Percentiles rank a stretch among this genome's conserved stretches.
Evolutionary conservation across 2,797 vertebrate species (phyloP).

Genomic region (Macroramphosus scolopax): DNA sequence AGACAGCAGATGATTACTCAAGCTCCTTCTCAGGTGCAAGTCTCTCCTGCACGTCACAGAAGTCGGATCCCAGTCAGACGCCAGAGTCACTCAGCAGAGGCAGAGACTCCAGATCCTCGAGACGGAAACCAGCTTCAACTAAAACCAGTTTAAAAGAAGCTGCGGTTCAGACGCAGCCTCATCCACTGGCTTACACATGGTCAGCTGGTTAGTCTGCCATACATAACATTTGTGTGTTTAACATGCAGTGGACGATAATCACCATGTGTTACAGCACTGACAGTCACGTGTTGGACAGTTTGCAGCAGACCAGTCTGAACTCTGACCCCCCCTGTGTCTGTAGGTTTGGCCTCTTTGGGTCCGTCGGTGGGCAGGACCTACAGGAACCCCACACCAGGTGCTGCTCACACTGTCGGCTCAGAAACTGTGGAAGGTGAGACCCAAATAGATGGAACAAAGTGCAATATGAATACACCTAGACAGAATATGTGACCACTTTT

Average conservation of each 20-base stretch:
- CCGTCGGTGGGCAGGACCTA: conserved; percentile 53
- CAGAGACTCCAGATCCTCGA: conserved; percentile 18
- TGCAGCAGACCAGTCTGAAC: too few species aligned
- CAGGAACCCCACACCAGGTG: conserved; percentile 67
- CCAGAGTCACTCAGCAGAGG: conserved; percentile 11
- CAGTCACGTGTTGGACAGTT: too few species aligned
- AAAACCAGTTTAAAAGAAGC: conserved; percentile 68
- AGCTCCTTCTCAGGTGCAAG: conserved; percentile 29
- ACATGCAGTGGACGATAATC: too few species aligned
- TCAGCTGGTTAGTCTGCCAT: conserved; percentile 67
- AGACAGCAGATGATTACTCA: conserved; percentile 19
- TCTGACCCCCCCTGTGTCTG: background rate
- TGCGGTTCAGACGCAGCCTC: conserved; percentile 78
- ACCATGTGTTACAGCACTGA: too few species aligned
- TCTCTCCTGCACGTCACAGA: conserved; percentile 4
- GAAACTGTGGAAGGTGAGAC: conserved; percentile 87
- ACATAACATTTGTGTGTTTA: background rate
- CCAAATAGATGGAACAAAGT: background rate
- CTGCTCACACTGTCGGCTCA: conserved; percentile 68
- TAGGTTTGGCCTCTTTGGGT: conserved; percentile 32
- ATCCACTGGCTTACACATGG: conserved; percentile 52
- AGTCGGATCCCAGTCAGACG: conserved; percentile 9
- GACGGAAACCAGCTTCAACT: background rate
- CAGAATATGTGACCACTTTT: too few species aligned
- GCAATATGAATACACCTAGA: too few species aligned